Base-by-base conservation (phyloP, 2,797 vertebrate genomes). In the Balearica regulorum region DNA sequence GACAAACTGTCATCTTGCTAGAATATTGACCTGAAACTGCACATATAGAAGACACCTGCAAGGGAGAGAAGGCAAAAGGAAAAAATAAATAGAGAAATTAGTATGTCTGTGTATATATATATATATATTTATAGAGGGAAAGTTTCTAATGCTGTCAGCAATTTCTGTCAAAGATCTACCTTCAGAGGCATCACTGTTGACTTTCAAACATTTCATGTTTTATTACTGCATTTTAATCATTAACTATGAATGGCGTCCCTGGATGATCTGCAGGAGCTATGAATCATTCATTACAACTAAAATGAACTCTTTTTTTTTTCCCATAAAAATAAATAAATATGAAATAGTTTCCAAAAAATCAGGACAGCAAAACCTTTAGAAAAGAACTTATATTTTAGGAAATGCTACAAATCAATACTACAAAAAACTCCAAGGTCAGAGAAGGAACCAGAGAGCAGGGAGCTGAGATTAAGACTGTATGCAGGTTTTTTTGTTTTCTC, bases 231-330 rank as follows among this genome's bases (percentile, higher is more conserved):
- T 87, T 94, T 93, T 77, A 87, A 80, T 96, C 33, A 84, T 95
- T 96, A 96, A 95, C 71, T 93, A 90, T 95, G 90, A 68, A 84
- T 92, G 83, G 41, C 0, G 10, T 93, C 92, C 92, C 90, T 87
- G 86, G 69, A 75, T 89, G 93, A 95, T 89, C 83, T 9, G 29
- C 57, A 69, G 61, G 41, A 92, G 19, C 57, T 69, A 94, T 96
- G 75, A 95, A 95, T 95, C 75, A 95, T 97, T 92, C 68, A 92
- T 85, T 85, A 57, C 18, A 78, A 71, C 73, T 92, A 81, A 92
- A 93, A 26, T 28, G 84, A 70, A 28, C 21, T 18, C 12, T 35
- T 41, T 39, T 7, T 4, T 39, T n/a, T 54, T 19, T 46, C 10
- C 19, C 2, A 49, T 77, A 64, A 73, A 49, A 77, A 81, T 66